Evolutionary conservation across 2,888 invertebrate species (phyloP), one percentile per base, ranked within the genome.

Genomic region (Ennomos quercinarius): DNA sequence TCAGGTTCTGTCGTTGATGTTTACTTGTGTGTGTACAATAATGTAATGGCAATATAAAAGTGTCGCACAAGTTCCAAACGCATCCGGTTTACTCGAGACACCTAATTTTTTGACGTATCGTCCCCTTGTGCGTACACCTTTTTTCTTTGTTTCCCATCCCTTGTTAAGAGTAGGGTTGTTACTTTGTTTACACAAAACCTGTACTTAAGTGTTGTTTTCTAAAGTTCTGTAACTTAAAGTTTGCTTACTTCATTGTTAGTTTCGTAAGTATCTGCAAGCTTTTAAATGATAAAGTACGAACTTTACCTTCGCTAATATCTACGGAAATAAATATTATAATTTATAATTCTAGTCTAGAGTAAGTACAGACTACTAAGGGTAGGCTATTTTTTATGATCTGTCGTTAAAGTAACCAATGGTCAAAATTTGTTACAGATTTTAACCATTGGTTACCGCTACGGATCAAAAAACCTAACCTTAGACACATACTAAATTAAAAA

Each of bases 41-140:
- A 50, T 51, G 12, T 57, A 48, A 58, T 52, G 45, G 41, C 51
- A 37, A 47, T 47, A 42, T 46, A 52, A 53, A 47, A 49, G 38
- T 12, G 51, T 41, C 39, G 13, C 3, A 27, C 35, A 51, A 57
- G 51, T 51, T 36, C 17, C 37, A 52, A 53, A 46, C 39, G 11
- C 52, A 52, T 43, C 57, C 50, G 34, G 44, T 44, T 57, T 66
- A 54, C 72, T 70, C 64, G 74, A 73, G 72, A 80, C 81, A 81
- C 78, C 83, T 84, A 84, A 85, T 85, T 84, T 82, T 86, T 83
- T 84, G 83, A 86, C 79, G 76, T 80, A 86, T 86, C 73, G 72
- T 72, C 71, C 87, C 81, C 84, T 61, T 12, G 85, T 76, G 84
- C 75, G 72, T 77, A 77, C 74, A 79, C 74, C 72, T 59, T 80